A percentile compares a stretch with the other conserved stretches of the same genome.
Conservation (phyloP, 2,113 vertebrate genomes). For the Thalassoma bifasciatum region DNA sequence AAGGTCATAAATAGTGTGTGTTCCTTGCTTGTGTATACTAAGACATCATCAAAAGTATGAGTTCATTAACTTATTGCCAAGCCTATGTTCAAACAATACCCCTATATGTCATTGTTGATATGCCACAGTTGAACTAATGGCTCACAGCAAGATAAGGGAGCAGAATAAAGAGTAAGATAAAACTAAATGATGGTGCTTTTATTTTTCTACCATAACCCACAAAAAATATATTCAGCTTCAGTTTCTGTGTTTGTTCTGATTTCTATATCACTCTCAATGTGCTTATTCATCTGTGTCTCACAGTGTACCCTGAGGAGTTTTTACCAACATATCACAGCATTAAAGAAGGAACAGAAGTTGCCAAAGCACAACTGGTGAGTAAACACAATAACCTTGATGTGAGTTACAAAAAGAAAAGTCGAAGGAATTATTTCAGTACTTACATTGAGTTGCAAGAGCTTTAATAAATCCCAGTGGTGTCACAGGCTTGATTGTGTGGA, state of each 20-base stretch:
- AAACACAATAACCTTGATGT: neutral
- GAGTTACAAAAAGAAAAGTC: neutral
- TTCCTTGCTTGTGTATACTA: neutral
- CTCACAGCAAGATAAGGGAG: too few relatives aligned
- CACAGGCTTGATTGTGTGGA: constrained; percentile 4
- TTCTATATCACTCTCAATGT: neutral
- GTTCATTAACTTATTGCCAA: neutral
- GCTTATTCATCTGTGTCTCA: neutral
- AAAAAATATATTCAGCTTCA: neutral
- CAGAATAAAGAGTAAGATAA: neutral
- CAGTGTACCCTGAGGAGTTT: constrained; percentile 79
- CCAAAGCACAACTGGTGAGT: constrained; percentile 74
- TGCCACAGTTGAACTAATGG: too few relatives aligned
- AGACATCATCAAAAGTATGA: neutral
- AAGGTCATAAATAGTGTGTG: neutral
- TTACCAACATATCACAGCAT: constrained; percentile 74
- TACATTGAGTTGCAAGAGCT: neutral
- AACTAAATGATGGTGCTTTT: neutral
- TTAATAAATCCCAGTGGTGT: neutral
- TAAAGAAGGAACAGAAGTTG: constrained; percentile 35
- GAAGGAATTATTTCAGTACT: neutral
- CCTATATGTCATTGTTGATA: too few relatives aligned
- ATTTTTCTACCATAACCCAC: neutral
- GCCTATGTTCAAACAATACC: neutral
- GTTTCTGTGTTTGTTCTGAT: neutral